Base-by-base conservation (phyloP, 2,113 vertebrate species). In the Zingel zingel region DNA sequence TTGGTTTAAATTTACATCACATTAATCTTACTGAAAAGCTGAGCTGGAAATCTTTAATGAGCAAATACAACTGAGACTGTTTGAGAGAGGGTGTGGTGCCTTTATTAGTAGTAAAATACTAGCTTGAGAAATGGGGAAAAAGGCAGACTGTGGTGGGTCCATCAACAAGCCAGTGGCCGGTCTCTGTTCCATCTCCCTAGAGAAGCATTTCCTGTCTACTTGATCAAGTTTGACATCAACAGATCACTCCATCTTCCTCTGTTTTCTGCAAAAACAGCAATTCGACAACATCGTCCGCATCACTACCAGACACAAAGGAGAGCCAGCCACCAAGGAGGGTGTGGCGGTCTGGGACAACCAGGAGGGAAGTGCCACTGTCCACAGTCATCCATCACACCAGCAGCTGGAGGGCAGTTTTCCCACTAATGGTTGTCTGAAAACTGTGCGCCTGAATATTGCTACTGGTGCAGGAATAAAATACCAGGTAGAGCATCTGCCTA, bases 271-370 rank as follows among this genome's bases (percentile, higher is more conserved):
- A 25, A 81, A 77, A 78, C 69, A 79, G 51, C 65, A 48, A 53
- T 66, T 70, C 63, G 73, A 57, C 74, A 65, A 69, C 53, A 78
- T 21, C 48, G 61, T 50, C 61, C 6, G 54, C 58, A 71, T 51
- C 50, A 59, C 67, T 12, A 45, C 5, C 53, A 86, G 70, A 92
- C 87, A 94, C 89, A 94, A 90, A 93, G 89, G 69, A 77, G 45
- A 84, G 66, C 14, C 76, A 66, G 80, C 15, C 74, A 86, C 57
- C 77, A 7, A 61, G 39, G 86, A 95, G 93, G 94, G 93, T 93
- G 94, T 86, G 93, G 94, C 86, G 69, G 72, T 68, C 58, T 67
- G 67, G 74, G 80, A 83, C 81, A 85, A 57, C 80, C 89, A 73
- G 74, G 77, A 79, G 79, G 74, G 59, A 77, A 87, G 63, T 77